Evolutionary conservation across 2,113 vertebrate species (phyloP).

Genomic region (Lophochroa leadbeateri): DNA sequence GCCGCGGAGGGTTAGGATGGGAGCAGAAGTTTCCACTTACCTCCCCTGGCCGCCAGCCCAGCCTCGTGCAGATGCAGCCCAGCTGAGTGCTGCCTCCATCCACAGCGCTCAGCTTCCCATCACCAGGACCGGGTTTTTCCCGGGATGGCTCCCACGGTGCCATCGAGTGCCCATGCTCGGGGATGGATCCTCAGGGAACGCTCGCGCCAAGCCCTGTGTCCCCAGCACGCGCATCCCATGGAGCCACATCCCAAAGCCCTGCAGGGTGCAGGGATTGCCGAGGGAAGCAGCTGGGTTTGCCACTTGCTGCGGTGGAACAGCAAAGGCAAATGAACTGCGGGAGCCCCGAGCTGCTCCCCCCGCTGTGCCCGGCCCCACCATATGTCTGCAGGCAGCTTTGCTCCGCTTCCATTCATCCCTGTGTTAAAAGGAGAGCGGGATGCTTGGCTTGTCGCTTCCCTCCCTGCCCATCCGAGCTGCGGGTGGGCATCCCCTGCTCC

Average conservation of each 20-base stretch:
- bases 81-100: background rate
- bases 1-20: background rate
- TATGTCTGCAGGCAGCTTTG: background rate
- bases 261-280: fast-evolving
- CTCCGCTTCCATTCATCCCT: fast-evolving
- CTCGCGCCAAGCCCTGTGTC: fast-evolving
- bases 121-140: fast-evolving
- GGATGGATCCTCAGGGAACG: fast-evolving
- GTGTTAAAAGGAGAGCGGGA: fast-evolving
- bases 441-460: background rate
- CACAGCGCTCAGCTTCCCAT: background rate
- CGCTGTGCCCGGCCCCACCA: background rate
- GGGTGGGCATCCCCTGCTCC: background rate
- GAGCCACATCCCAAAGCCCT: too few species aligned
- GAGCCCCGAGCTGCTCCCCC: background rate
- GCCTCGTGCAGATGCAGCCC: background rate
- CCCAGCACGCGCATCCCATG: fast-evolving
- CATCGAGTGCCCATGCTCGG: fast-evolving
- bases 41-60: conserved; percentile 21
- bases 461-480: fast-evolving
- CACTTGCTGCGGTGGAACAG: background rate
- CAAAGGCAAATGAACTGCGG: background rate
- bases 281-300: background rate
- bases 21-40: conserved; percentile 58
- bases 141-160: fast-evolving